Conservation (phyloP, 2,888 invertebrate species). For the Ferrisia virgata region DNA sequence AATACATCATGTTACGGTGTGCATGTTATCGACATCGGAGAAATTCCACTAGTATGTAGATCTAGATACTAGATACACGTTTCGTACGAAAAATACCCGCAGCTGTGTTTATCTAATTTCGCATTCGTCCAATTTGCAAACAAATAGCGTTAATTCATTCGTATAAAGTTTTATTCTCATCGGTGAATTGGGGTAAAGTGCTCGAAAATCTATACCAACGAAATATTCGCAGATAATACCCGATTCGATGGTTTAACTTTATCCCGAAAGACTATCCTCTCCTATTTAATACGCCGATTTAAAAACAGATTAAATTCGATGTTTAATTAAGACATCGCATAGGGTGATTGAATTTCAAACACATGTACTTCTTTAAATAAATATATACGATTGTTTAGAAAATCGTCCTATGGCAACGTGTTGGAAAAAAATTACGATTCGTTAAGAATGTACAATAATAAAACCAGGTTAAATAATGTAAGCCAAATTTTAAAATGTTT, state of each 20-base stretch:
- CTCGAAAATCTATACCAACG: background rate
- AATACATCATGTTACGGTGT: background rate
- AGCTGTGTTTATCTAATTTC: slow-evolving; percentile 30
- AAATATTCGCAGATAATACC: slow-evolving; percentile 13
- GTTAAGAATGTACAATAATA: no score
- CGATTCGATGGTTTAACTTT: background rate
- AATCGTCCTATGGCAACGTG: no score
- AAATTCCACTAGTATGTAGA: no score
- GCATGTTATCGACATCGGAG: background rate
- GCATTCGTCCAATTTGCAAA: slow-evolving; percentile 13
- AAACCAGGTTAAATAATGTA: no score
- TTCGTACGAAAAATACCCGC: background rate
- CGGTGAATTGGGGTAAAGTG: background rate
- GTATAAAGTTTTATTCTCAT: slow-evolving; percentile 28
- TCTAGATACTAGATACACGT: no score
- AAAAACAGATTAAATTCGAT: slow-evolving; percentile 17
- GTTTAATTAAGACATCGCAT: background rate
- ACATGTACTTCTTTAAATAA: background rate
- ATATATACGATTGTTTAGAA: background rate
- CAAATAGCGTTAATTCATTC: slow-evolving; percentile 23
- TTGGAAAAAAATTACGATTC: background rate
- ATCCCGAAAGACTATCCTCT: background rate
- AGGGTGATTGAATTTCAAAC: background rate
- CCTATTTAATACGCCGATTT: background rate
- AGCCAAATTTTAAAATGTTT: no score